A percentile compares a stretch with the other conserved stretches of the same genome.
phyloP scores from a whole-genome alignment of 2,888 invertebrate species.

The Caenorhabditis sp. region DNA sequence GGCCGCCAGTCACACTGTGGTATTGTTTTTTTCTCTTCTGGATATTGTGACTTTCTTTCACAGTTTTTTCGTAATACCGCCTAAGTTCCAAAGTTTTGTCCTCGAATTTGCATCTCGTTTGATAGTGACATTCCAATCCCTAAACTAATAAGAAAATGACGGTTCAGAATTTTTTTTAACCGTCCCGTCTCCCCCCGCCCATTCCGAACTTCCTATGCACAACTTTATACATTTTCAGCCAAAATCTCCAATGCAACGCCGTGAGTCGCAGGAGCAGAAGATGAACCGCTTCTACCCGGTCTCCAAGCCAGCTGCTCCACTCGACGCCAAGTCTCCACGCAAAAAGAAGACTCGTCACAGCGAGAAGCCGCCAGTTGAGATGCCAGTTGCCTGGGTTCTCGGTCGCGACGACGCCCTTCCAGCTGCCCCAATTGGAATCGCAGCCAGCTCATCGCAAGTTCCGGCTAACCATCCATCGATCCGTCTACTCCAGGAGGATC shows the following conservation, averaged over 20 bases:
- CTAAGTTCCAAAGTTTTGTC: neutral
- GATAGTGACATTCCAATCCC: neutral
- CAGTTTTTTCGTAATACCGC: too few relatives aligned
- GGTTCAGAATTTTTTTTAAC: too few relatives aligned
- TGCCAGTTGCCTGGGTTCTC: constrained; percentile 98
- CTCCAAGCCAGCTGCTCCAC: constrained; percentile 87
- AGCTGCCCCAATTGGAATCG: constrained; percentile 69
- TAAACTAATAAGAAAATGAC: too few relatives aligned
- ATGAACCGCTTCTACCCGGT: constrained; percentile 94
- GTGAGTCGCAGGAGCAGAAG: constrained; percentile 79
- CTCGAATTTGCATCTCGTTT: constrained; percentile 24
- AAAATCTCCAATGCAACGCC: constrained; percentile 80
- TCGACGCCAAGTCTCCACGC: constrained; percentile 86
- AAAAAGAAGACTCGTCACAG: constrained; percentile 88
- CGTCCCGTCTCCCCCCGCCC: neutral
- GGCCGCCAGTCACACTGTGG: constrained; percentile 68
- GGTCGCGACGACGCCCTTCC: constrained; percentile 84
- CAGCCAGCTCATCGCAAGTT: constrained; percentile 69
- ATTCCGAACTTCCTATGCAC: neutral
- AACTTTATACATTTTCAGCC: constrained; percentile 74
- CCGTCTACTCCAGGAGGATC: constrained; percentile 94
- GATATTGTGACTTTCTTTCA: neutral
- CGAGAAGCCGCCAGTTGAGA: constrained; percentile 91
- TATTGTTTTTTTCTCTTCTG: constrained; percentile 41
- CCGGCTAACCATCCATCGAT: constrained; percentile 91